Evolutionary conservation across 2,113 vertebrate species (phyloP), one percentile per base, ranked within the genome.

Genomic region (Nanorana parkeri): DNA sequence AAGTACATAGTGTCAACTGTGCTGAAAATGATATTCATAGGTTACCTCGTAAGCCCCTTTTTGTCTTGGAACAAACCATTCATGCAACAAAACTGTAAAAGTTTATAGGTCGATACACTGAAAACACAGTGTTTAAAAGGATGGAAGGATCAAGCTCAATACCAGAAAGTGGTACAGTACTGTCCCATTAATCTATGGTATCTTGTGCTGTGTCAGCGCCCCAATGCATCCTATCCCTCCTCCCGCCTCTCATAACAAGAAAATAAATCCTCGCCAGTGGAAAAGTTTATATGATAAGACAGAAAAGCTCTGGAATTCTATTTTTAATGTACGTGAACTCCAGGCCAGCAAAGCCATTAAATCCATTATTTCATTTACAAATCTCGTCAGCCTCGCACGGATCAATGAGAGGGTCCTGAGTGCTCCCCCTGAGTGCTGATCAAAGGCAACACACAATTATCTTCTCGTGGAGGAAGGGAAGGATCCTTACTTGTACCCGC

Each of bases 121-220:
- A 41, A 41, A 41, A 7, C 41, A 41, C 4, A 6, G 10, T 41
- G 41, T 41, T 41, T 41, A 41, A 10, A 41, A 1, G 1, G 32
- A 36, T 36, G 32, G 3, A 36, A 36, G 32, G 6, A 36, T n/a
- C n/a, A 36, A 3, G 8, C 4, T 5, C 41, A 1, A 7, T 41
- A 41, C 41, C 41, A 7, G 41, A 11, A 36, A 47, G 24, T 24
- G 8, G 24, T 32, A 28, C 26, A 32, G 67, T 20, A 17, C 32
- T 32, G 29, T 32, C 29, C 29, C 29, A 68, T 68, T 47, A 68
- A 68, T 47, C 32, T 3, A 29, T 5, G 2, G 20, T 1, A 28
- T 68, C 32, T 36, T 54, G 32, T 47, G 74, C 74, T 77, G 58
- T 24, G 36, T 65, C 74, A 65, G 74, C 56, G n/a, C 5, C 19